Evolutionary conservation across 2,888 invertebrate species (phyloP).

Genomic region (Rhodophaea formosa): DNA sequence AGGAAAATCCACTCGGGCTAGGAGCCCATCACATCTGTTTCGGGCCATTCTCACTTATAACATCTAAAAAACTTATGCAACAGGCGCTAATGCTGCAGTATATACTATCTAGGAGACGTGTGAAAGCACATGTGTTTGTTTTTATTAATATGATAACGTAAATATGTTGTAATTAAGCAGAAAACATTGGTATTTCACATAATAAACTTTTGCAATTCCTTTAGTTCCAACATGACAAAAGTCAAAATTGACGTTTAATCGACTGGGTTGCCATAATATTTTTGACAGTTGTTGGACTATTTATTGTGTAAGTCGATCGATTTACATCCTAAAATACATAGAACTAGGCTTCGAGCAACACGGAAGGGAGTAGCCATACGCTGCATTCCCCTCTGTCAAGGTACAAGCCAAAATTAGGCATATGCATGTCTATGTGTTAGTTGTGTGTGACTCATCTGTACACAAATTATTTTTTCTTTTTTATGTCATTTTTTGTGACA

Average conservation of each 20-base stretch:
- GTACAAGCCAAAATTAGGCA: too few species aligned
- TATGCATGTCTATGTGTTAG: too few species aligned
- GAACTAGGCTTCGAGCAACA: too few species aligned
- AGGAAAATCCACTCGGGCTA: constrained; percentile 96
- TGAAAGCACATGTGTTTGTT: constrained; percentile 53
- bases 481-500: too few species aligned
- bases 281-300: constrained; percentile 22
- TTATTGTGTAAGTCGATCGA: constrained; percentile 16
- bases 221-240: constrained; percentile 80
- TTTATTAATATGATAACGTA: constrained; percentile 44
- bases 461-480: too few species aligned
- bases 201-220: constrained; percentile 63
- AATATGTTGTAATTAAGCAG: constrained; percentile 51
- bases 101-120: constrained; percentile 46
- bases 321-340: too few species aligned
- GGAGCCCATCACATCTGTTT: constrained; percentile 84
- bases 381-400: too few species aligned
- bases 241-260: constrained; percentile 57
- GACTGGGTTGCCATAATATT: not conserved
- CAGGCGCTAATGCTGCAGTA: constrained; percentile 34
- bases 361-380: too few species aligned
- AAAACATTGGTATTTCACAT: constrained; percentile 47
- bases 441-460: too few species aligned
- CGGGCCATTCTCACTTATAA: constrained; percentile 66
- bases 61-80: constrained; percentile 49